These are phyloP conservation scores for Erythrolamprus reginae DNA, from an alignment of 2,113 vertebrate genomes.

Conservation along the genomic window DNA sequence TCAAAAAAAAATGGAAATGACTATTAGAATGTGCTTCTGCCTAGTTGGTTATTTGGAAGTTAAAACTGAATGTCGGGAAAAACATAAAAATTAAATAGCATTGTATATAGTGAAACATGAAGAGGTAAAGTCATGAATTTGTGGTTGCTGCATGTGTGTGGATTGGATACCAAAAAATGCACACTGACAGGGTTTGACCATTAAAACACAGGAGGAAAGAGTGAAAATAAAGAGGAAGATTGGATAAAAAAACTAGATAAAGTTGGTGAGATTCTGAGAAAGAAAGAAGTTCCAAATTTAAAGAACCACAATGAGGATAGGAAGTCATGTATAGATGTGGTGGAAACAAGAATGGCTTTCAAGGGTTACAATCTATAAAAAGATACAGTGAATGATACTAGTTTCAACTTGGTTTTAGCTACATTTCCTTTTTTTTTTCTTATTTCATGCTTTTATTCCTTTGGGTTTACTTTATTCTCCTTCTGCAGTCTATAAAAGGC, in stretches of 20 bases:
- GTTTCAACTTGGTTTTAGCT: background rate
- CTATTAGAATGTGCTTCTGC: background rate
- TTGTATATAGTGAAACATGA: background rate
- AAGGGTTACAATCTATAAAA: background rate
- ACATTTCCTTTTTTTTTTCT: background rate
- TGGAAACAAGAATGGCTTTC: background rate
- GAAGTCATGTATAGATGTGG: background rate
- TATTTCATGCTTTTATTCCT: background rate
- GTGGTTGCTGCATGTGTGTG: background rate
- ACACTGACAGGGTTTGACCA: background rate
- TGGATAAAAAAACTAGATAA: background rate
- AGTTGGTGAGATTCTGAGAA: background rate
- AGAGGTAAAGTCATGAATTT: background rate
- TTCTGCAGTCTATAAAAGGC: background rate
- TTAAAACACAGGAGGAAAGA: background rate
- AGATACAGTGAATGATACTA: background rate
- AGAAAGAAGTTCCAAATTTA: background rate
- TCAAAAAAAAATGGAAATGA: background rate
- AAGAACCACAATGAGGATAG: background rate
- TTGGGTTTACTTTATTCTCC: background rate
- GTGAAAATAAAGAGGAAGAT: background rate
- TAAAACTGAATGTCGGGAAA: background rate
- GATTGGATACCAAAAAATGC: background rate
- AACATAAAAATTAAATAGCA: background rate
- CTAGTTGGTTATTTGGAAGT: background rate